phyloP scores from a whole-genome alignment of 2,797 vertebrate genomes.

The Synanceia verrucosa region DNA sequence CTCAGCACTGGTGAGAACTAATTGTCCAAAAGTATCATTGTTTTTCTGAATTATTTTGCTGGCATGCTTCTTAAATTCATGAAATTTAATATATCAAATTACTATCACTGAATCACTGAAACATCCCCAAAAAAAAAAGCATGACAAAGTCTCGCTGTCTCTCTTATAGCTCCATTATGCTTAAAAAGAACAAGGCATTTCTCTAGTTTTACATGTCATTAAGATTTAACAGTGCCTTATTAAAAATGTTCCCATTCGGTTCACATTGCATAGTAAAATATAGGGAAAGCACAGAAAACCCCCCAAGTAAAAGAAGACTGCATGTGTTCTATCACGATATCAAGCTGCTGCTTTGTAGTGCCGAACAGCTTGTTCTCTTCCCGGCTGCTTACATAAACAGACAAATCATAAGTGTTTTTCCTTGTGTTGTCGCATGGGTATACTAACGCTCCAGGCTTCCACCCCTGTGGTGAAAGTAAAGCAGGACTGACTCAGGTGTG shows the following conservation, averaged over 20 bases:
- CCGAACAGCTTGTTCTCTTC: constrained; percentile 3
- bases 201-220: constrained; percentile 51
- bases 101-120: background rate
- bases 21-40: background rate
- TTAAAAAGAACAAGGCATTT: constrained; percentile 11
- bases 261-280: background rate
- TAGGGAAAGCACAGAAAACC: background rate
- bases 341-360: constrained; percentile 1
- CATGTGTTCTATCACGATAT: background rate
- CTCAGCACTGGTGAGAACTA: background rate
- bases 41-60: background rate
- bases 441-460: constrained; percentile 28
- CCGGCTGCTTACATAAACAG: constrained; percentile 19
- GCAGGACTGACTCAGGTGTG: constrained; percentile 45
- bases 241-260: constrained; percentile 1
- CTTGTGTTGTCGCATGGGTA: constrained; percentile 22
- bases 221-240: constrained; percentile 44
- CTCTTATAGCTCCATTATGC: background rate
- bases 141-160: background rate
- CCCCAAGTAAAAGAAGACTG: background rate
- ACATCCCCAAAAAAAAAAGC: background rate
- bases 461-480: constrained; percentile 14
- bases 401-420: constrained; percentile 20
- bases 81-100: constrained; percentile 6
- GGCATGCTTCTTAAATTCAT: background rate